A percentile compares a stretch with the other conserved stretches of the same genome.
These are phyloP conservation scores for Elysia chlorotica DNA, from an alignment of 1,140 invertebrate species.

Conservation along the genomic window DNA sequence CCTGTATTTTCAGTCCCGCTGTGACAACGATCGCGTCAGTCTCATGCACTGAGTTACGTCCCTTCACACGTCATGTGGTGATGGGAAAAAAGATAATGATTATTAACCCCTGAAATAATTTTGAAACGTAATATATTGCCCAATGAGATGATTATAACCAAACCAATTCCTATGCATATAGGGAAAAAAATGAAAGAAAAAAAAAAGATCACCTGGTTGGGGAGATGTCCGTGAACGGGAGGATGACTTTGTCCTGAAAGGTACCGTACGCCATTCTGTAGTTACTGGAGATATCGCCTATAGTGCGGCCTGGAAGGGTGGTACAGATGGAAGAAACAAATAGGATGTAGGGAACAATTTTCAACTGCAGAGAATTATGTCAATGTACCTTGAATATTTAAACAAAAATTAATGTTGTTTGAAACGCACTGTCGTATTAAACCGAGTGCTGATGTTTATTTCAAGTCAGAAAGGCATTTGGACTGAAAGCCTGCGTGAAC, in stretches of 20 bases:
- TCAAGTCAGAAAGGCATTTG: too few species aligned
- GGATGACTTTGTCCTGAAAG: conserved; percentile 95
- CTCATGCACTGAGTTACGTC: not conserved
- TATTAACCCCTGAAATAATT: not conserved
- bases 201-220: conserved; percentile 34
- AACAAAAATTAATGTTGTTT: not conserved
- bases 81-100: not conserved
- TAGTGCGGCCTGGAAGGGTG: conserved; percentile 57
- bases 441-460: too few species aligned
- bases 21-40: not conserved
- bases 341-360: not conserved
- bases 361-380: not conserved
- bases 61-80: not conserved
- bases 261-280: conserved; percentile 94
- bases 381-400: not conserved
- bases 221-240: conserved; percentile 80
- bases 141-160: not conserved
- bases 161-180: not conserved
- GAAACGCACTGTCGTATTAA: too few species aligned
- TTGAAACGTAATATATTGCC: not conserved
- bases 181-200: not conserved
- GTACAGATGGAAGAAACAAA: not conserved
- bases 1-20: not conserved
- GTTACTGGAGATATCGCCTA: conserved; percentile 77
- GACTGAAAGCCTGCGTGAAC: too few species aligned